These are phyloP conservation scores for Hesperophylax magnus DNA, from an alignment of 1,140 invertebrate species.

Conservation along the genomic window DNA sequence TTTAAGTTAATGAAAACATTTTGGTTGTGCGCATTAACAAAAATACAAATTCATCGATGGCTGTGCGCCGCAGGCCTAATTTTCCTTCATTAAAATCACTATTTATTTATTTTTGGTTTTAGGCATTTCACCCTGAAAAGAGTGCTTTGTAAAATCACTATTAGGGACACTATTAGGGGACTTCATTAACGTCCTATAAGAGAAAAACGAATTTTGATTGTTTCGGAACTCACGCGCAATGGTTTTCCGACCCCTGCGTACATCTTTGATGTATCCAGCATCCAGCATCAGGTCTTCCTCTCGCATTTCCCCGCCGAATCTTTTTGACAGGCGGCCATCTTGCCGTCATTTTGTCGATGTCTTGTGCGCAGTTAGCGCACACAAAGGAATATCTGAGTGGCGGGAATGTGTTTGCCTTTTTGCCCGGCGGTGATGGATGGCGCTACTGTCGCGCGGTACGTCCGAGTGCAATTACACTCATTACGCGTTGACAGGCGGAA, in stretches of 20 bases:
- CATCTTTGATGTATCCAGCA: constrained; percentile 35
- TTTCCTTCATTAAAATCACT: no score
- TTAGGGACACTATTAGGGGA: no score
- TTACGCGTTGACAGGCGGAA: constrained; percentile 56
- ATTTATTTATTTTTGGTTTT: no score
- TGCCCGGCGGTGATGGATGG: constrained; percentile 53
- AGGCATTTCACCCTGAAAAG: no score
- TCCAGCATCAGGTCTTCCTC: not conserved
- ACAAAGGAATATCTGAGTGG: constrained; percentile 37
- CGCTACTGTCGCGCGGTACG: constrained; percentile 41
- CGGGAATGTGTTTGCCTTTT: constrained; percentile 46
- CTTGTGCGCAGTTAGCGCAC: not conserved
- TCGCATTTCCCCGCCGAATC: constrained; percentile 17
- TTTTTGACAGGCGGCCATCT: constrained; percentile 36
- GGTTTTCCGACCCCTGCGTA: not conserved
- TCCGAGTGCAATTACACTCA: constrained; percentile 55
- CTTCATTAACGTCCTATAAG: no score
- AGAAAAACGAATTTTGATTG: no score
- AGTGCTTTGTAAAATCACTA: no score
- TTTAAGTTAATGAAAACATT: no score
- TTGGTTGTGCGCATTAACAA: no score
- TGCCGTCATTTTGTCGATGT: constrained; percentile 34
- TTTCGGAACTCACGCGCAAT: no score
- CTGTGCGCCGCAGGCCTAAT: no score
- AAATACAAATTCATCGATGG: no score